A percentile compares a stretch with the other conserved stretches of the same genome.
phyloP scores from a whole-genome alignment of 1,140 invertebrate genomes.

The Drosophila lini region DNA sequence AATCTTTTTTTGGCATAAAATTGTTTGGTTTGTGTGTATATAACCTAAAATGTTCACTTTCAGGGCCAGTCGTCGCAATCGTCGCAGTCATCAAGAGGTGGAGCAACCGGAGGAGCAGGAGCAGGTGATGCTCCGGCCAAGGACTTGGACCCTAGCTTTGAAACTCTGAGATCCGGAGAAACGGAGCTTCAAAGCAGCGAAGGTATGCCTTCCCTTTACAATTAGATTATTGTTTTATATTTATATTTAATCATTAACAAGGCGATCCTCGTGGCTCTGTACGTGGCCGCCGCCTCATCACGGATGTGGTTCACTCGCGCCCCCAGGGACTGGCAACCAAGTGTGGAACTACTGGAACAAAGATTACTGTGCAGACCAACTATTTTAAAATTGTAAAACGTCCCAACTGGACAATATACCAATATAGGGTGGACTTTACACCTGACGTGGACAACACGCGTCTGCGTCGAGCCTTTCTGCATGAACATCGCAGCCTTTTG shows the following conservation, averaged over 20 bases:
- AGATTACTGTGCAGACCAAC: slow-evolving; percentile 87
- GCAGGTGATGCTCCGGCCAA: background rate
- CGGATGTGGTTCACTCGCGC: slow-evolving; percentile 63
- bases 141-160: background rate
- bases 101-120: background rate
- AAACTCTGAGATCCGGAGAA: background rate
- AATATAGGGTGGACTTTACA: slow-evolving; percentile 92
- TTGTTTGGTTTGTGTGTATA: too few relatives aligned
- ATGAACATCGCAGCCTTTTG: slow-evolving; percentile 51
- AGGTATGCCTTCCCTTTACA: background rate
- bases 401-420: slow-evolving; percentile 91
- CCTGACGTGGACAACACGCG: slow-evolving; percentile 86
- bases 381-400: slow-evolving; percentile 89
- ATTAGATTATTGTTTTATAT: background rate
- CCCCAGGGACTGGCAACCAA: slow-evolving; percentile 55
- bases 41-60: too few relatives aligned
- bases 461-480: slow-evolving; percentile 55
- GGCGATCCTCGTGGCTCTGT: slow-evolving; percentile 69
- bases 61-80: slow-evolving; percentile 9
- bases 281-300: slow-evolving; percentile 65
- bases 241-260: background rate
- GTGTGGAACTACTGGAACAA: slow-evolving; percentile 44
- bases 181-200: slow-evolving; percentile 1
- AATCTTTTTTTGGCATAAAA: too few relatives aligned
- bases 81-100: background rate